phyloP scores from a whole-genome alignment of 2,888 invertebrate genomes.

The Diaperis boleti region DNA sequence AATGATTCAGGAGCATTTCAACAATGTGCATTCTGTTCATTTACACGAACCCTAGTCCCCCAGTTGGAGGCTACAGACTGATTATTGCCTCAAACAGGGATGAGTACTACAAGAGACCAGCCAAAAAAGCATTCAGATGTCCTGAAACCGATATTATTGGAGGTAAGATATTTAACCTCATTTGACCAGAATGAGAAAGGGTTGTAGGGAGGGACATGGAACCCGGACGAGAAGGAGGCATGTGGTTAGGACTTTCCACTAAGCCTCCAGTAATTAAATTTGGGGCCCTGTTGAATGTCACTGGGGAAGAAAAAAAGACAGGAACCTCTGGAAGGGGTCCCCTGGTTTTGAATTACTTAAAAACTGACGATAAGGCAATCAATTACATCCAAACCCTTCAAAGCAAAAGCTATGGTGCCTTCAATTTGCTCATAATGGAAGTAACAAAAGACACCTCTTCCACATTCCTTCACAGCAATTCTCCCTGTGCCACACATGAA shows the following conservation, averaged over 20 bases:
- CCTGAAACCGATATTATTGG: slow-evolving; percentile 72
- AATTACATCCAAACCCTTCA: slow-evolving; percentile 58
- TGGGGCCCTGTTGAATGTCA: slow-evolving; percentile 79
- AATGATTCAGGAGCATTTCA: neutral
- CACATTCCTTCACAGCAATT: slow-evolving; percentile 70
- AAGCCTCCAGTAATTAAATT: slow-evolving; percentile 58
- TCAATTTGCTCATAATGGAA: slow-evolving; percentile 78
- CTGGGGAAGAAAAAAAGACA: slow-evolving; percentile 68
- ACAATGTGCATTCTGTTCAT: slow-evolving; percentile 87
- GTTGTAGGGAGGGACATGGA: slow-evolving; percentile 80
- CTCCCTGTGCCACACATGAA: slow-evolving; percentile 58
- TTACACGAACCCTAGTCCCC: slow-evolving; percentile 72
- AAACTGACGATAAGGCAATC: slow-evolving; percentile 59
- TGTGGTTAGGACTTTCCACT: slow-evolving; percentile 80
- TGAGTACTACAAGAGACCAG: slow-evolving; percentile 79
- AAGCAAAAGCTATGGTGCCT: slow-evolving; percentile 71
- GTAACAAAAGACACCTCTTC: slow-evolving; percentile 70
- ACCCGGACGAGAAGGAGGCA: slow-evolving; percentile 80
- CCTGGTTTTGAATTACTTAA: slow-evolving; percentile 76
- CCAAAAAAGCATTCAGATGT: slow-evolving; percentile 63
- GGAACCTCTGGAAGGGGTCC: slow-evolving; percentile 72
- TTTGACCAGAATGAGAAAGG: neutral
- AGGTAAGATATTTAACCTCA: slow-evolving; percentile 67
- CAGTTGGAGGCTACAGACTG: slow-evolving; percentile 74
- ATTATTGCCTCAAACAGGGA: slow-evolving; percentile 86